Evolutionary conservation across 2,888 invertebrate species (phyloP), one percentile per base, ranked within the genome.

Genomic region (Epirrita christyi): DNA sequence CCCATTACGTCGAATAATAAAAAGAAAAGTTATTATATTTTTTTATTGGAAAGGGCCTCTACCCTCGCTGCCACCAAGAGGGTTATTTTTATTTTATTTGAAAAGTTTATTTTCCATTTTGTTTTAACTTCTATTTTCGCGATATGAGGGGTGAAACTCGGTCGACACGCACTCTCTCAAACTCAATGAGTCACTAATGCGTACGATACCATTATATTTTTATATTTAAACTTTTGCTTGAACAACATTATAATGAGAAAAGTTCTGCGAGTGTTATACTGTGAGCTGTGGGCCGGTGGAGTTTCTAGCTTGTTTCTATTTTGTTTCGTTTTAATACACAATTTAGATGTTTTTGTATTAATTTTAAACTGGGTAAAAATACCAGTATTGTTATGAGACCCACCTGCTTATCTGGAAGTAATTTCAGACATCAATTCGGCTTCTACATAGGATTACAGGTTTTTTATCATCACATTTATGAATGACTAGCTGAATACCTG

Each of bases 1-100:
- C 86, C 88, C 87, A 90, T 90, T 90, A 90, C 84, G 88, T 81
- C 86, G 88, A 89, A 90, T 89, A 89, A 90, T 89, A 89, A 90
- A 91, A 90, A 91, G 91, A 91, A 90, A 91, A 91, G 92, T 91
- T 91, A 92, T 92, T 91, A 90, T 92, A 92, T 91, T 91, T 91
- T 21, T 91, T 91, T 89, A 87, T 90, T 87, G 87, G 86, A 85
- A 86, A 82, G 90, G 88, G 88, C 87, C 79, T 86, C 89, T 88
- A 86, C 89, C 89, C 90, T 86, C 86, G 81, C 81, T 65, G 80
- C 87, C 85, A 83, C 86, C 87, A 85, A 86, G 88, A 88, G 90
- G 92, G 90, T 90, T 91, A 91, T 89, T 90, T 92, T 92, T 90
- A 90, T 90, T 91, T 91, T 90, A 91, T 91, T 90, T 85, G 88